A percentile compares a stretch with the other conserved stretches of the same genome.
These are phyloP conservation scores for Phocoena phocoena DNA, from an alignment of 2,113 vertebrate genomes.

Conservation along the genomic window DNA sequence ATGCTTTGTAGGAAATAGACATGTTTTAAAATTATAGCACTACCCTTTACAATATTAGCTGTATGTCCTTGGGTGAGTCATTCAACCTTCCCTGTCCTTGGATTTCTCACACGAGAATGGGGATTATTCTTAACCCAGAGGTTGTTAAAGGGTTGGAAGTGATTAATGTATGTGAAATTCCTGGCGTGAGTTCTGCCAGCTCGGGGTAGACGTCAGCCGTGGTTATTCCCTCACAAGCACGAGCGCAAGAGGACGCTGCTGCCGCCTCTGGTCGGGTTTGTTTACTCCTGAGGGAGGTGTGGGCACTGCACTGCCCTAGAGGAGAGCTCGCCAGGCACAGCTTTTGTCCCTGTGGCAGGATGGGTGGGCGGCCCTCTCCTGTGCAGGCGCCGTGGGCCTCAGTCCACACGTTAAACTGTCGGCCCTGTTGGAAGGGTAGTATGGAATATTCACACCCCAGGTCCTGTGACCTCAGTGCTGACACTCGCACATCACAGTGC, in stretches of 20 bases:
- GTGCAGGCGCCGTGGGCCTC: too few species aligned
- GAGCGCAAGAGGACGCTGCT: neutral
- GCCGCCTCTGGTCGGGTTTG: neutral
- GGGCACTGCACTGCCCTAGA: fast-evolving
- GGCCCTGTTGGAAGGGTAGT: neutral
- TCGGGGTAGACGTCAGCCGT: fast-evolving
- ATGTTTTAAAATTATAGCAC: neutral
- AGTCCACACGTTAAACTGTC: fast-evolving
- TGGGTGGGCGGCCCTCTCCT: neutral
- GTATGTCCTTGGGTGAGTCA: neutral
- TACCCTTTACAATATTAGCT: neutral
- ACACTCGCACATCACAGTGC: fast-evolving
- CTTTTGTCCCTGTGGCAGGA: neutral
- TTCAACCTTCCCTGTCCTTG: neutral
- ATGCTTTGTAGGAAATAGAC: neutral
- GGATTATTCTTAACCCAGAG: neutral
- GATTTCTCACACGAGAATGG: neutral
- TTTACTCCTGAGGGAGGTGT: fast-evolving
- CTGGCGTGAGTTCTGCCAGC: too few species aligned
- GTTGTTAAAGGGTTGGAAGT: neutral
- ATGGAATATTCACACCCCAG: too few species aligned
- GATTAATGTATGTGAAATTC: too few species aligned
- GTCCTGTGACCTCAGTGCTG: neutral
- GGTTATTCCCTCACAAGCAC: neutral
- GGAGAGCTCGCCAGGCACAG: fast-evolving